Conservation (phyloP, 2,888 invertebrate genomes). For the Esperia sulphurella region DNA sequence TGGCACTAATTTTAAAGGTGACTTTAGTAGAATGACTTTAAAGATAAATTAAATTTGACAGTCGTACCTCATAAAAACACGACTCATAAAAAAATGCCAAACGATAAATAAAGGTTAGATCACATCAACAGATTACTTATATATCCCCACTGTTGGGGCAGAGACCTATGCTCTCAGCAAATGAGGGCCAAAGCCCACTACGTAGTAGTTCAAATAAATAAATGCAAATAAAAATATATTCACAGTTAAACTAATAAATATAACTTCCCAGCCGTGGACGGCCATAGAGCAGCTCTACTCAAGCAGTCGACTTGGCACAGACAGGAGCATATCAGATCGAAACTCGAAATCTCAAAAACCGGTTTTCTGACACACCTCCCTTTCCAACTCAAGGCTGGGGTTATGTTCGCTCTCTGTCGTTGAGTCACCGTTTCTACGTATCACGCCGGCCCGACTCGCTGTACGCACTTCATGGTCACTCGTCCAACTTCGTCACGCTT, state of each 20-base stretch:
- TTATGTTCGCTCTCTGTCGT: slow-evolving; percentile 59
- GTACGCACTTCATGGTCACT: slow-evolving; percentile 78
- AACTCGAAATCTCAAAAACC: slow-evolving; percentile 76
- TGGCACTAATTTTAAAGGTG: not conserved
- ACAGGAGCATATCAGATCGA: slow-evolving; percentile 76
- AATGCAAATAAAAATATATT: not conserved
- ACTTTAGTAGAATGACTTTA: not conserved
- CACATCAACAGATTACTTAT: no score
- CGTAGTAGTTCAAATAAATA: no score
- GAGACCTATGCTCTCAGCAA: no score
- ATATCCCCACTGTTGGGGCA: no score
- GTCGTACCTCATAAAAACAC: no score
- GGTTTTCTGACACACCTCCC: slow-evolving; percentile 62
- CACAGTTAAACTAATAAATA: not conserved
- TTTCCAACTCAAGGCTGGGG: slow-evolving; percentile 40
- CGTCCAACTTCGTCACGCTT: slow-evolving; percentile 74
- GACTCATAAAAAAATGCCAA: no score
- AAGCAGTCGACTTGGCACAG: slow-evolving; percentile 65
- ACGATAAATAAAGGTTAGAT: no score
- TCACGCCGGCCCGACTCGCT: slow-evolving; percentile 55
- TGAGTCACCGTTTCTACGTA: slow-evolving; percentile 76
- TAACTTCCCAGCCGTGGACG: slow-evolving; percentile 38
- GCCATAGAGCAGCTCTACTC: slow-evolving; percentile 48
- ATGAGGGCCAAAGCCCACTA: no score
- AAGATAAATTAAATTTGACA: no score